Percentiles rank a stretch among this genome's conserved stretches.
Conservation (phyloP, 2,888 invertebrate species). For the Endomychus coccineus region DNA sequence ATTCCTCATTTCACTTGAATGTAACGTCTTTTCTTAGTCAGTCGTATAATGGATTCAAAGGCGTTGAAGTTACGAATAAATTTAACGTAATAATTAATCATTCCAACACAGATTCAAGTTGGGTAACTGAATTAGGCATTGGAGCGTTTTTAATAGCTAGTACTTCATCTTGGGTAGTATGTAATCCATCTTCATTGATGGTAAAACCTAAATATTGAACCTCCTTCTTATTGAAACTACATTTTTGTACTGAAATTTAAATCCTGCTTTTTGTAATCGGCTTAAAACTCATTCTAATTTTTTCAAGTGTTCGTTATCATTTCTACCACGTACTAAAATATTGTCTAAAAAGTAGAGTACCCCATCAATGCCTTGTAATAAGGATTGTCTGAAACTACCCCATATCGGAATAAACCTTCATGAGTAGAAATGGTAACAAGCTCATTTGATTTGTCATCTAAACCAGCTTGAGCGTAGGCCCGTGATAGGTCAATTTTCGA, state of each 20-base stretch:
- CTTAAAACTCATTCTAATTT: too few species aligned
- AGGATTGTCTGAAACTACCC: too few species aligned
- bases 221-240: conserved; percentile 11
- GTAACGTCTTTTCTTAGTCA: not conserved
- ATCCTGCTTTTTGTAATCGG: too few species aligned
- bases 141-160: conserved; percentile 18
- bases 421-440: too few species aligned
- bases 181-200: conserved; percentile 16
- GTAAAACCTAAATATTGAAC: conserved; percentile 14
- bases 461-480: too few species aligned
- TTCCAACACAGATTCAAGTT: conserved; percentile 7
- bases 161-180: conserved; percentile 17
- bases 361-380: too few species aligned
- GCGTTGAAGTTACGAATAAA: conserved; percentile 8
- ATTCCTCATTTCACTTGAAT: not conserved
- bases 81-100: conserved; percentile 8
- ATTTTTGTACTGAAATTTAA: conserved; percentile 12
- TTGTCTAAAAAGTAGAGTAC: too few species aligned
- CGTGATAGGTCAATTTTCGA: too few species aligned
- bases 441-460: too few species aligned
- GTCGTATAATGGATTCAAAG: conserved; percentile 1
- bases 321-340: too few species aligned
- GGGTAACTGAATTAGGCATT: conserved; percentile 3
- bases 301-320: too few species aligned
- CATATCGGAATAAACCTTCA: too few species aligned